These are phyloP conservation scores for Tenthredo amoena DNA, from an alignment of 2,888 invertebrate genomes.

Conservation along the genomic window DNA sequence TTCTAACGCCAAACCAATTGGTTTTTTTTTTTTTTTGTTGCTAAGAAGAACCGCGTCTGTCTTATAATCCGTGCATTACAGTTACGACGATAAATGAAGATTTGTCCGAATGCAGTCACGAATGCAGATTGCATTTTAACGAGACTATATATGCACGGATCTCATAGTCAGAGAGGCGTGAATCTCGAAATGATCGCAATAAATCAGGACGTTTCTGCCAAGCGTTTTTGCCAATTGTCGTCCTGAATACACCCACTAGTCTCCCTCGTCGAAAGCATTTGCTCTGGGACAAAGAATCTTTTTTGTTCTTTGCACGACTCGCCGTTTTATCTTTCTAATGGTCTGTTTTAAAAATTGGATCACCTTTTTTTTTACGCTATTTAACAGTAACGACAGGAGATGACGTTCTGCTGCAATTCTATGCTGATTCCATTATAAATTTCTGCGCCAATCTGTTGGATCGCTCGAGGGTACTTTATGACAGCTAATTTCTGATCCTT, in stretches of 20 bases:
- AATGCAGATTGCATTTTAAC: constrained; percentile 44
- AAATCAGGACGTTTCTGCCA: constrained; percentile 34
- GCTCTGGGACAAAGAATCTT: constrained; percentile 25
- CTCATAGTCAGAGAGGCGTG: neutral
- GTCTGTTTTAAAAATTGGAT: constrained; percentile 15
- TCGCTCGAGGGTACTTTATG: neutral
- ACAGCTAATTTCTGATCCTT: neutral
- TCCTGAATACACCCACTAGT: constrained; percentile 1
- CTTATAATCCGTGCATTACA: constrained; percentile 20
- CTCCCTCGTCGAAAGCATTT: neutral
- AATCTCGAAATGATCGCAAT: constrained; percentile 34
- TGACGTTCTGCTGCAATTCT: neutral
- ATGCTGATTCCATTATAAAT: neutral
- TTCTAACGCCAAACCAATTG: constrained; percentile 6
- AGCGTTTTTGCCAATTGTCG: neutral
- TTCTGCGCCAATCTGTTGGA: neutral
- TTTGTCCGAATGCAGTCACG: constrained; percentile 20
- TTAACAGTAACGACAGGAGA: neutral
- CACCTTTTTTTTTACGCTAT: neutral
- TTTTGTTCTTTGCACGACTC: neutral
- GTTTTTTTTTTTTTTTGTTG: neutral
- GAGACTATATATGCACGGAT: constrained; percentile 2
- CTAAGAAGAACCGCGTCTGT: neutral
- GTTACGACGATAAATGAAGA: constrained; percentile 11
- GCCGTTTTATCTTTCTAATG: constrained; percentile 1